Evolutionary conservation across 2,113 vertebrate genomes (phyloP).

Genomic region (Odobenus rosmarus): DNA sequence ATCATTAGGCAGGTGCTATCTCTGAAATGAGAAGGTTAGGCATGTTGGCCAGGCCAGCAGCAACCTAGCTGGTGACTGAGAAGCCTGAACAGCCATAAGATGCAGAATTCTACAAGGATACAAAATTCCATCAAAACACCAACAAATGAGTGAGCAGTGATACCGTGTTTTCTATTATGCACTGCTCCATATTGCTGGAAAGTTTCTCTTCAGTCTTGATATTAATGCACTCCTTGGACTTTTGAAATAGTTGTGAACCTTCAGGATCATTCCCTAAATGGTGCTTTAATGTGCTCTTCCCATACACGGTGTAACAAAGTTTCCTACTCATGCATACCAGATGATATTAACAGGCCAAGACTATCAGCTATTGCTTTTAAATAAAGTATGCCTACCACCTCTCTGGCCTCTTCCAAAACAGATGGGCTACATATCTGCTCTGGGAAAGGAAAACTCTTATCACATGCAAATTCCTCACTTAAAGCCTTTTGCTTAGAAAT

Average conservation of each 20-base stretch:
- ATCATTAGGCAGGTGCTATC: conserved; percentile 1
- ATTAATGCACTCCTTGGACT: not conserved
- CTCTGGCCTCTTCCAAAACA: not conserved
- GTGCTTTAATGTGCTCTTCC: not conserved
- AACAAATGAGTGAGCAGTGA: not conserved
- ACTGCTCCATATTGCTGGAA: not conserved
- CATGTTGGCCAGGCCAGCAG: not conserved
- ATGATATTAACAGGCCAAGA: not conserved
- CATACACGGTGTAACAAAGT: not conserved
- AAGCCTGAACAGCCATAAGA: not conserved
- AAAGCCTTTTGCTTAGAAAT: conserved; percentile 23
- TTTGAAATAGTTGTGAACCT: not conserved
- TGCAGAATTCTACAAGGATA: not conserved
- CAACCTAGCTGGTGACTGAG: not conserved
- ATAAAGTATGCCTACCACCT: not conserved
- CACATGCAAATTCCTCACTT: not conserved
- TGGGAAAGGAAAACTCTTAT: not conserved
- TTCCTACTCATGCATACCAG: not conserved
- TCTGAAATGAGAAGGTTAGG: not conserved
- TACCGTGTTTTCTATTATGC: not conserved
- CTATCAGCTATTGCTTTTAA: not conserved
- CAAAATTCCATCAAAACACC: not conserved
- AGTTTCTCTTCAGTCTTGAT: not conserved
- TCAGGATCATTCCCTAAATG: not conserved
- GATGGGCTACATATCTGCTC: not conserved